A percentile compares a stretch with the other conserved stretches of the same genome.
These are phyloP conservation scores for Watsonalla binaria DNA, from an alignment of 2,888 invertebrate genomes.

Conservation along the genomic window DNA sequence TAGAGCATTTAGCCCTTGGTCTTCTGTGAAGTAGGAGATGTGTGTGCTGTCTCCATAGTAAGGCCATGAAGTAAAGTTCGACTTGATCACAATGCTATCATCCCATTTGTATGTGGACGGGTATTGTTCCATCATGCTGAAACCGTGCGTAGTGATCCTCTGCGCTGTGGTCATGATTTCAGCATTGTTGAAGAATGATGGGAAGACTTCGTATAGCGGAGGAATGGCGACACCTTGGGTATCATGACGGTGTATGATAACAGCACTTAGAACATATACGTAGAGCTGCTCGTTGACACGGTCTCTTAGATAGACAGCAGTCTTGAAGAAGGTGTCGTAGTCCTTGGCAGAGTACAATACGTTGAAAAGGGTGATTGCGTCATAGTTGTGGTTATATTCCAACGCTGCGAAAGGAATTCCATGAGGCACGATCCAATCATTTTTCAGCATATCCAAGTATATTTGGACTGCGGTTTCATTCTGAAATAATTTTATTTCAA, in stretches of 20 bases:
- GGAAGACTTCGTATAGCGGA: slow-evolving; percentile 85
- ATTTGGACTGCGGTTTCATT: slow-evolving; percentile 75
- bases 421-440: slow-evolving; percentile 74
- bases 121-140: slow-evolving; percentile 42
- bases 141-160: slow-evolving; percentile 72
- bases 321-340: slow-evolving; percentile 83
- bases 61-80: slow-evolving; percentile 81
- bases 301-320: slow-evolving; percentile 83
- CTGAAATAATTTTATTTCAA: slow-evolving; percentile 39
- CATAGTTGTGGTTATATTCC: slow-evolving; percentile 77
- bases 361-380: slow-evolving; percentile 82
- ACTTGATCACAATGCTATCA: slow-evolving; percentile 76
- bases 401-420: slow-evolving; percentile 79
- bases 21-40: slow-evolving; percentile 85
- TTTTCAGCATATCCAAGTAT: slow-evolving; percentile 73
- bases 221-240: slow-evolving; percentile 82
- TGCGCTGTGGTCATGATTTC: slow-evolving; percentile 83
- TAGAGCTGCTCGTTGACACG: slow-evolving; percentile 84
- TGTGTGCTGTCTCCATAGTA: slow-evolving; percentile 76
- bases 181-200: slow-evolving; percentile 83
- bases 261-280: slow-evolving; percentile 80
- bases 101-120: slow-evolving; percentile 54
- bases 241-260: slow-evolving; percentile 81
- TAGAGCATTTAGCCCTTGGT: slow-evolving; percentile 82
- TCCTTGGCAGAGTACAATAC: slow-evolving; percentile 84